Conservation (phyloP, 1,140 invertebrate genomes). For the Drosophila kanapiae region DNA sequence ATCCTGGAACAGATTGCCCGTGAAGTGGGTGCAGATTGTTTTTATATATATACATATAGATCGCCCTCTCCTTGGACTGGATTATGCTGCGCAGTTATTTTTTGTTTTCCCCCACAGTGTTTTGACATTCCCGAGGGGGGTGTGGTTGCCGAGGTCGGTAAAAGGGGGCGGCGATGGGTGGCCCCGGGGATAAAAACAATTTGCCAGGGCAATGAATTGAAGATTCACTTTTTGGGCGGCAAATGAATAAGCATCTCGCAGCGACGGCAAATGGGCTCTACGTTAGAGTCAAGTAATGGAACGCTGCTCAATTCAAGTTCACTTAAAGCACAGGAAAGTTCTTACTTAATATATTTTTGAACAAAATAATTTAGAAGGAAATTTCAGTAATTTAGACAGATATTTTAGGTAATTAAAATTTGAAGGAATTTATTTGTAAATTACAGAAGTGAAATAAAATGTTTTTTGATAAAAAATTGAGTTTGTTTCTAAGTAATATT, state of each 20-base stretch:
- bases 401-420: too few species aligned
- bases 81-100: constrained; percentile 76
- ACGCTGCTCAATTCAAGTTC: constrained; percentile 14
- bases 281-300: not conserved
- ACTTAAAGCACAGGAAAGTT: constrained; percentile 18
- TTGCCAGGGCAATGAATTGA: constrained; percentile 68
- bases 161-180: constrained; percentile 8
- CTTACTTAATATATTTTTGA: not conserved
- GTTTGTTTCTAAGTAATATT: too few species aligned
- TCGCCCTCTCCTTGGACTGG: constrained; percentile 32
- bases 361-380: not conserved
- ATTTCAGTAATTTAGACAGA: not conserved
- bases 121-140: constrained; percentile 63
- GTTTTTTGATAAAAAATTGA: too few species aligned
- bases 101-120: constrained; percentile 26
- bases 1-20: constrained; percentile 59
- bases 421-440: too few species aligned
- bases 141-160: constrained; percentile 17
- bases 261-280: not conserved
- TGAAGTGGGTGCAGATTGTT: constrained; percentile 79
- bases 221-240: constrained; percentile 47
- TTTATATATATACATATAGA: too few species aligned
- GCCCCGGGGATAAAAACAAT: constrained; percentile 49
- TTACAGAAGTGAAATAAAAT: too few species aligned
- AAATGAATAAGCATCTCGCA: constrained; percentile 34